Evolutionary conservation across 2,113 vertebrate genomes (phyloP), one percentile per base, ranked within the genome.

Genomic region (Eidolon helvum): DNA sequence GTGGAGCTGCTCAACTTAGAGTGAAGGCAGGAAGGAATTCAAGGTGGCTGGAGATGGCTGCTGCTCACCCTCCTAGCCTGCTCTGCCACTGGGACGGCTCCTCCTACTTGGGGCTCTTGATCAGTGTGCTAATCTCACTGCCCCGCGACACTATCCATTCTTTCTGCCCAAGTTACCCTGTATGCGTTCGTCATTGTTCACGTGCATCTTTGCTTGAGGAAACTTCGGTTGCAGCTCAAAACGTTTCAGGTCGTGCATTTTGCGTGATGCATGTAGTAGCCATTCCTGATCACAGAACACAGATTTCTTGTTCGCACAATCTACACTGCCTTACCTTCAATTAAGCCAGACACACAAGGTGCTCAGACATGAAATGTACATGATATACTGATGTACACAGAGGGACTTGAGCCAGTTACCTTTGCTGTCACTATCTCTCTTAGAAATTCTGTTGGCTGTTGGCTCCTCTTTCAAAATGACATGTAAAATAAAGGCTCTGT

Each of bases 1-100:
- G 99, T 99, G 98, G 99, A 99, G 97, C 99, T 99, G 92, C 99
- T 99, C 96, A 99, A 99, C 98, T 98, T 99, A 98, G 99, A 99
- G 98, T 99, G 98, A 99, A 97, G 88, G 97, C 96, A 91, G 97
- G 95, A 96, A 95, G 87, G 95, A 90, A 38, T 53, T 77, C 21
- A 0, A 74, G 95, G 97, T 92, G 98, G 97, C 50, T 97, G 97
- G 95, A 82, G 88, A 80, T 24, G 95, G 87, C 72, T 33, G 96
- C 95, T 82, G 95, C 96, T 63, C 96, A 0, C 97, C 97, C 97
- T 94, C 89, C 97, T 95, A 97, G 24, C 55, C 96, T 97, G 97
- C 84, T 68, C 96, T 68, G 87, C 98, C 98, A 97, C 98, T 98
- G 98, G 97, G 98, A 97, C 79, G 97, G 90, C 43, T 75, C 93